Evolutionary conservation across 2,797 vertebrate genomes (phyloP).

Genomic region (Poeciliopsis presidionis): DNA sequence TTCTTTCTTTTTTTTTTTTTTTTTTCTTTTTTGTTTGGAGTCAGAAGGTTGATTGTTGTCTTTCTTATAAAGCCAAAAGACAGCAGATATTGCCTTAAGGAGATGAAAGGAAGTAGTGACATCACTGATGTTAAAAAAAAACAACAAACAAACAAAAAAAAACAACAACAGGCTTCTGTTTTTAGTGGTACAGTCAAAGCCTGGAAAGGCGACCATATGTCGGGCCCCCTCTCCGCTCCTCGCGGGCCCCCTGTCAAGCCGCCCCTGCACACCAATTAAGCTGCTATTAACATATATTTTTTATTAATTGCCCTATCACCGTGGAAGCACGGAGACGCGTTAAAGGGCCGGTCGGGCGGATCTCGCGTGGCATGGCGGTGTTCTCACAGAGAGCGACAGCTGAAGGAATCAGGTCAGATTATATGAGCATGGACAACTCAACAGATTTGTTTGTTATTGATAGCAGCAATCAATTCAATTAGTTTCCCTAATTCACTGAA

Average conservation of each 20-base stretch:
- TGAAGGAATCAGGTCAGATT: constrained; percentile 98
- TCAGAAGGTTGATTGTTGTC: constrained; percentile 12
- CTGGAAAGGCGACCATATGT: constrained; percentile 83
- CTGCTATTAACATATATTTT: constrained; percentile 91
- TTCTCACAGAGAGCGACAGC: constrained; percentile 94
- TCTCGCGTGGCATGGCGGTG: constrained; percentile 86
- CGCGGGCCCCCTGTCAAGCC: constrained; percentile 72
- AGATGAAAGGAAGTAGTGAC: constrained; percentile 79
- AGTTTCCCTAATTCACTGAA: constrained; percentile 62
- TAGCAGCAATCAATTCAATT: constrained; percentile 86
- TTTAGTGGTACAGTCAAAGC: constrained; percentile 70
- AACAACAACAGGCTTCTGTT: constrained; percentile 77
- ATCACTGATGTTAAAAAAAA: constrained; percentile 74
- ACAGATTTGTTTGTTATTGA: constrained; percentile 92
- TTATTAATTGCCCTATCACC: constrained; percentile 92
- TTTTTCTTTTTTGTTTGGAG: neutral
- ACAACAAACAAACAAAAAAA: constrained; percentile 53
- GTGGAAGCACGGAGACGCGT: constrained; percentile 73
- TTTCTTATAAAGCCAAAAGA: constrained; percentile 47
- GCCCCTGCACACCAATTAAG: constrained; percentile 83
- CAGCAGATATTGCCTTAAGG: constrained; percentile 75
- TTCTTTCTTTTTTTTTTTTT: neutral
- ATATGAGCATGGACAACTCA: constrained; percentile 89
- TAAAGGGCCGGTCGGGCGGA: constrained; percentile 82
- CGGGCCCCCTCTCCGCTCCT: constrained; percentile 47